These are phyloP conservation scores for Pollachius pollachius DNA, from an alignment of 2,113 vertebrate genomes.

Conservation along the genomic window DNA sequence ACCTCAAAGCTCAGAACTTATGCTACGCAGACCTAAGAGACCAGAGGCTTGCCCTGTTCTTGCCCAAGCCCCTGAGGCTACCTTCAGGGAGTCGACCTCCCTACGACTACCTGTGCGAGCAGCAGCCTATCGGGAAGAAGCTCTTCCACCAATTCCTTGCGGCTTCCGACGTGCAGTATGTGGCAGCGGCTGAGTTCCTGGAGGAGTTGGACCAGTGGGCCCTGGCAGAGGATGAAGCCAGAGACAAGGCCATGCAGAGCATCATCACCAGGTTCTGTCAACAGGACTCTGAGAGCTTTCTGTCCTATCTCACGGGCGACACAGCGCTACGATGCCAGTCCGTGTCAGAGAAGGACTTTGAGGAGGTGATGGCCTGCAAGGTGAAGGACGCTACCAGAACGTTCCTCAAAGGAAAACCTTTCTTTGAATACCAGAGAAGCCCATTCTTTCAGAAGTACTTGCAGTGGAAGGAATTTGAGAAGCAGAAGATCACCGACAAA, in stretches of 20 bases:
- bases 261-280: constrained; percentile 76
- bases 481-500: constrained; percentile 79
- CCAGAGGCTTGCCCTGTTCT: constrained; percentile 66
- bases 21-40: constrained; percentile 77
- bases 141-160: constrained; percentile 82
- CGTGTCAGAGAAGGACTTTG: constrained; percentile 69
- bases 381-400: constrained; percentile 71
- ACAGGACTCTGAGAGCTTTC: constrained; percentile 61
- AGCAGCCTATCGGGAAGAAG: constrained; percentile 85
- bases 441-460: constrained; percentile 82
- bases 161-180: constrained; percentile 64
- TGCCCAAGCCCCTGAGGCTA: constrained; percentile 71
- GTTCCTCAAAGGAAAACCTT: constrained; percentile 82
- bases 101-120: constrained; percentile 83
- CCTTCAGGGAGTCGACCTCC: constrained; percentile 39
- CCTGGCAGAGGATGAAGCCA: constrained; percentile 71
- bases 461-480: constrained; percentile 91
- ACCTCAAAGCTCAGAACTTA: constrained; percentile 81
- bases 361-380: constrained; percentile 54
- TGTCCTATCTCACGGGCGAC: constrained; percentile 76
- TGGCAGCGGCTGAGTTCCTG: constrained; percentile 73
- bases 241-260: constrained; percentile 60
- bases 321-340: constrained; percentile 65
- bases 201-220: constrained; percentile 80
- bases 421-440: constrained; percentile 81